Evolutionary conservation across 2,888 invertebrate species (phyloP).

Genomic region (Mantis religiosa): DNA sequence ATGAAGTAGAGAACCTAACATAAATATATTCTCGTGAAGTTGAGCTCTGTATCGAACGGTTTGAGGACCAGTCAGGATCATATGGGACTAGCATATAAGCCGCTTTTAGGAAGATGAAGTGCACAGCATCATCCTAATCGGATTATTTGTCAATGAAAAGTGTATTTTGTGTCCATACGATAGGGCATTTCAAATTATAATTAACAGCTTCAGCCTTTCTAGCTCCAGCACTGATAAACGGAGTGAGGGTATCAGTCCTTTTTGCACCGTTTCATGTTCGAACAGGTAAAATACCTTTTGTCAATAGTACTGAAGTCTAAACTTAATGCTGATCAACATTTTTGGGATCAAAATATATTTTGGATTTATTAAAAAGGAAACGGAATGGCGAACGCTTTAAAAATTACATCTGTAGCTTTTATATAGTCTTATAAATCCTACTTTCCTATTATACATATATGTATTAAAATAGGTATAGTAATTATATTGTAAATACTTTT

Average conservation of each 20-base stretch:
- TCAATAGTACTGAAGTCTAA: too few species aligned
- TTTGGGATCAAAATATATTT: too few species aligned
- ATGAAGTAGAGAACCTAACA: background rate
- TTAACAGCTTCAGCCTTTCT: background rate
- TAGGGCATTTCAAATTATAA: background rate
- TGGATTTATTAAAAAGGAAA: too few species aligned
- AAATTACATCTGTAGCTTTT: too few species aligned
- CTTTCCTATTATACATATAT: too few species aligned
- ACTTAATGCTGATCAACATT: too few species aligned
- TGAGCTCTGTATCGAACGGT: background rate
- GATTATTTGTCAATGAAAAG: conserved; percentile 13
- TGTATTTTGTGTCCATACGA: background rate
- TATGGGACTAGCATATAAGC: background rate
- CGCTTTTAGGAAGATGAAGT: background rate
- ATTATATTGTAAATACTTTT: too few species aligned
- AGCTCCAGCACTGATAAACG: background rate
- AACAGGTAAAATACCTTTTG: background rate
- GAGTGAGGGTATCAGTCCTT: background rate
- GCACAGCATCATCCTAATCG: conserved; percentile 10
- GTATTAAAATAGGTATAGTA: too few species aligned
- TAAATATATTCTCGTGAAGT: background rate
- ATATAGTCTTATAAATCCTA: too few species aligned
- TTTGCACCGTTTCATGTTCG: background rate
- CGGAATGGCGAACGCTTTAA: too few species aligned
- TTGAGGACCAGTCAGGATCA: background rate